These are phyloP conservation scores for Cyprinella venusta DNA, from an alignment of 2,797 vertebrate genomes.

Conservation along the genomic window DNA sequence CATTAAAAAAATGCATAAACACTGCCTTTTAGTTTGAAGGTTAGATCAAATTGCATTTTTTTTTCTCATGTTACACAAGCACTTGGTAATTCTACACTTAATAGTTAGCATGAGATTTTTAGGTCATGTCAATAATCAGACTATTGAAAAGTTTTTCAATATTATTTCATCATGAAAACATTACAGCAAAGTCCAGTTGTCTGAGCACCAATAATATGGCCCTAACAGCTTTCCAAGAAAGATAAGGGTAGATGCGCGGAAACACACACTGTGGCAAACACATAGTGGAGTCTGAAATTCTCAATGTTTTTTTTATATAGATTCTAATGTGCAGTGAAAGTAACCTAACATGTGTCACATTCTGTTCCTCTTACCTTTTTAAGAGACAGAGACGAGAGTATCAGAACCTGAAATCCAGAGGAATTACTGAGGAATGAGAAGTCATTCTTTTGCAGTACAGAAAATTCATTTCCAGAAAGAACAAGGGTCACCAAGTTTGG, in stretches of 20 bases:
- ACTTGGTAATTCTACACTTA: not conserved
- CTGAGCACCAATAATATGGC: not conserved
- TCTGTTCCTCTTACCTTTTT: conserved; percentile 78
- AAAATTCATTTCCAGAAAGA: conserved; percentile 80
- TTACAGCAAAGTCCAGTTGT: not conserved
- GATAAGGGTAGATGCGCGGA: conserved; percentile 11
- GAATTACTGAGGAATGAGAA: conserved; percentile 83
- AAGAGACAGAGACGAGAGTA: conserved; percentile 83
- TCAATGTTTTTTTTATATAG: not conserved
- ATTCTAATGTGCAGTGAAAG: not conserved
- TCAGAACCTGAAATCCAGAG: conserved; percentile 77
- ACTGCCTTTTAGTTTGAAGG: not conserved
- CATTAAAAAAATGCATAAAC: not conserved
- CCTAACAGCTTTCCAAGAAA: not conserved
- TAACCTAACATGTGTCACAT: not conserved
- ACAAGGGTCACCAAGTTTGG: conserved; percentile 79
- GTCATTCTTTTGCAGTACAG: conserved; percentile 77
- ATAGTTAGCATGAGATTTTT: not conserved
- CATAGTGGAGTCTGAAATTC: not conserved
- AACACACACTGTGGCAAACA: conserved; percentile 6
- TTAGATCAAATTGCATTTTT: no score
- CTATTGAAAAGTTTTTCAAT: not conserved
- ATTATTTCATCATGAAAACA: not conserved
- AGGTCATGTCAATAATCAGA: not conserved
- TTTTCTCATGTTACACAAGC: not conserved